Percentiles rank a stretch among this genome's conserved stretches.
phyloP scores from a whole-genome alignment of 2,888 invertebrate genomes.

The Nezara viridula region DNA sequence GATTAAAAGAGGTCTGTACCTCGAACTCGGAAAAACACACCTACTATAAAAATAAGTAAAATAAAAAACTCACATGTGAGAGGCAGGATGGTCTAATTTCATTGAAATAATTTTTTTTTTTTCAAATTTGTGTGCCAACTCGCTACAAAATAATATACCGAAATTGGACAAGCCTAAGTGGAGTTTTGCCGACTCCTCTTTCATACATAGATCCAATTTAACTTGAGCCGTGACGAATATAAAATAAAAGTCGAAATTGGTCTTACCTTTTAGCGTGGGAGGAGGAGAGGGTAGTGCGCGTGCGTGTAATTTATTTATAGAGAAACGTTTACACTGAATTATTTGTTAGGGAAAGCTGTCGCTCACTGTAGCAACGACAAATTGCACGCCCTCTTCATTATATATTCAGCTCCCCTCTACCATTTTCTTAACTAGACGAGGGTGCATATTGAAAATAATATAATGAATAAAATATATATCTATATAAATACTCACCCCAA shows the following conservation, averaged over 20 bases:
- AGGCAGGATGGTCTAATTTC: background rate
- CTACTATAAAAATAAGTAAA: background rate
- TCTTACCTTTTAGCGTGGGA: background rate
- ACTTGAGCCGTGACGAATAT: background rate
- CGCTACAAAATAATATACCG: background rate
- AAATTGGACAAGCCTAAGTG: background rate
- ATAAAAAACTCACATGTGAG: background rate
- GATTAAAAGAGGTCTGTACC: too few relatives aligned
- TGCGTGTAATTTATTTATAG: background rate
- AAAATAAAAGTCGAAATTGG: background rate
- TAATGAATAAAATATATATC: background rate
- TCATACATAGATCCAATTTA: background rate
- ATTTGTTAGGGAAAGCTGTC: background rate
- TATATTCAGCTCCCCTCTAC: background rate
- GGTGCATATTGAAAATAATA: background rate
- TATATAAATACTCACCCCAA: background rate
- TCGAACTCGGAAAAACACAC: too few relatives aligned
- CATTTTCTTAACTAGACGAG: background rate
- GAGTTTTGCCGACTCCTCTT: background rate
- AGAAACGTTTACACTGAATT: conserved; percentile 22
- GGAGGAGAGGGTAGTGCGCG: background rate
- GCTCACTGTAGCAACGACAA: background rate
- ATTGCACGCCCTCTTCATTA: background rate
- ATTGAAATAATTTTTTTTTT: background rate
- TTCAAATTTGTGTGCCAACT: background rate